These are phyloP conservation scores for Neotragus pygmaeus DNA, from an alignment of 2,113 vertebrate genomes.

Conservation along the genomic window DNA sequence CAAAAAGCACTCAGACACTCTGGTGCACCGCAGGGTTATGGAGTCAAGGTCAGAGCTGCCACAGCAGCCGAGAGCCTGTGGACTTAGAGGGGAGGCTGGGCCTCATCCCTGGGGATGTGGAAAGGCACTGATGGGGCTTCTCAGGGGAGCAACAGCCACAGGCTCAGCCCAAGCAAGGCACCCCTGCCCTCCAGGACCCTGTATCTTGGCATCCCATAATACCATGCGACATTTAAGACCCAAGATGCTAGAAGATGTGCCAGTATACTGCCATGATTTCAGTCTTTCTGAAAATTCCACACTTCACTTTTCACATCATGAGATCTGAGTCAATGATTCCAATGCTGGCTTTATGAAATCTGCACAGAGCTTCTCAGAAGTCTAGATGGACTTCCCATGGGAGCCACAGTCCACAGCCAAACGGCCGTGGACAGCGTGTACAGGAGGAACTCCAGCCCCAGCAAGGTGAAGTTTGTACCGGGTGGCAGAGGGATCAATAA, in stretches of 20 bases:
- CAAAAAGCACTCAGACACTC: background rate
- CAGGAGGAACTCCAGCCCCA: no score
- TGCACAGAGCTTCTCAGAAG: background rate
- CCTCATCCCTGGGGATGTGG: rapidly evolving
- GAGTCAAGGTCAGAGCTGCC: background rate
- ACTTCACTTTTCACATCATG: background rate
- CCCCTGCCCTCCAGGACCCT: background rate
- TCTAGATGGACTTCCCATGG: rapidly evolving
- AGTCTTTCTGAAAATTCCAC: background rate
- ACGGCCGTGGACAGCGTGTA: rapidly evolving
- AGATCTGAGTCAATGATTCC: no score
- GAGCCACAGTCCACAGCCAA: rapidly evolving
- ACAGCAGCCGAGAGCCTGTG: background rate
- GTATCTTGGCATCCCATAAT: background rate
- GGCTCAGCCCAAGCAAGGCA: background rate
- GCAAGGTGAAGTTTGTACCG: rapidly evolving
- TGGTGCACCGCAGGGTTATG: rapidly evolving
- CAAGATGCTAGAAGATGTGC: rapidly evolving
- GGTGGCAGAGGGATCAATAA: rapidly evolving
- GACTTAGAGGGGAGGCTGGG: rapidly evolving
- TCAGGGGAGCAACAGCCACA: no score
- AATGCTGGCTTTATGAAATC: background rate
- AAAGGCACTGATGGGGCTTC: background rate
- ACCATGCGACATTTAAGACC: background rate
- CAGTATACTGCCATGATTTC: background rate